A percentile compares a stretch with the other conserved stretches of the same genome.
phyloP scores from a whole-genome alignment of 2,113 vertebrate genomes.

The Tupaia chinensis region DNA sequence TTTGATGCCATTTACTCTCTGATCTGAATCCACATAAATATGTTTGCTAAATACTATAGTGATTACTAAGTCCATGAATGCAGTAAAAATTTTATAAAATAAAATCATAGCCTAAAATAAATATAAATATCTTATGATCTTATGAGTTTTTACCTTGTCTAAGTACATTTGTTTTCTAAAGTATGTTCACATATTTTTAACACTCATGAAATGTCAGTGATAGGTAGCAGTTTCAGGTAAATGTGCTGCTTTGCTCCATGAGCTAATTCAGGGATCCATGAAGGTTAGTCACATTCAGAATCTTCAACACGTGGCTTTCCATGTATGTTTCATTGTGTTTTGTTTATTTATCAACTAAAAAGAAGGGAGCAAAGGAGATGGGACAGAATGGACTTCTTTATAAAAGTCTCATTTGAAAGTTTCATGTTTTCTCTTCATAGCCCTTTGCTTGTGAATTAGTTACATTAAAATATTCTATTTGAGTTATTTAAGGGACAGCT shows the following conservation, averaged over 20 bases:
- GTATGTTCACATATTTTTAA: background rate
- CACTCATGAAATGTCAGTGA: no score
- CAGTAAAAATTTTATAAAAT: conserved; percentile 47
- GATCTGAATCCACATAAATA: background rate
- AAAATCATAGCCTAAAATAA: background rate
- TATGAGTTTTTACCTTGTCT: background rate
- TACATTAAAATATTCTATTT: background rate
- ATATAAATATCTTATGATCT: background rate
- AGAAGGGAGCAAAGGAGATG: no score
- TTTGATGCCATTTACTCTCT: background rate
- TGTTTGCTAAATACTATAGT: no score
- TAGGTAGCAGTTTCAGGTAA: background rate
- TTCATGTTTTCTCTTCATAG: background rate
- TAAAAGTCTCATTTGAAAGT: background rate
- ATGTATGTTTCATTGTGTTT: background rate
- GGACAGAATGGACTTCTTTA: background rate
- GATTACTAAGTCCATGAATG: background rate
- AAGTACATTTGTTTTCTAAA: background rate
- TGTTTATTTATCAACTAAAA: background rate
- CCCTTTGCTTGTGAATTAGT: background rate
- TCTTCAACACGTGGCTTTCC: background rate
- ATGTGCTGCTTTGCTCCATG: background rate
- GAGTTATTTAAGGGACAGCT: background rate
- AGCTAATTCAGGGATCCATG: background rate
- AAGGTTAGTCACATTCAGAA: background rate